A percentile compares a stretch with the other conserved stretches of the same genome.
phyloP scores from a whole-genome alignment of 1,140 invertebrate genomes.

The Lepidurus couesii region DNA sequence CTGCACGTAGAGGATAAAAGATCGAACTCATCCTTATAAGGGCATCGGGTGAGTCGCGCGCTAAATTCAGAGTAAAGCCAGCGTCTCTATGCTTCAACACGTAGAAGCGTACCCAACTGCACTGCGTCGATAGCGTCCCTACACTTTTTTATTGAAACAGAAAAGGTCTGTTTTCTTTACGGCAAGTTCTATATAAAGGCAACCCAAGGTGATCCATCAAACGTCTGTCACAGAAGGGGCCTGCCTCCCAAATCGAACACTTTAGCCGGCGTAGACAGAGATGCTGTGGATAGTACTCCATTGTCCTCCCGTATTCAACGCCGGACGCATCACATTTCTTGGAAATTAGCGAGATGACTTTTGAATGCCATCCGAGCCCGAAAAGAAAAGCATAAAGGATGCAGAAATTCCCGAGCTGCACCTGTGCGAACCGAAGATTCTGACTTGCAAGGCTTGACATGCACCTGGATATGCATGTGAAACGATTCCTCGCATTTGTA shows the following conservation, averaged over 20 bases:
- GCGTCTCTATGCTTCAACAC: slow-evolving; percentile 14
- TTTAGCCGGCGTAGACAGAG: not conserved
- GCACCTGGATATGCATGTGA: too few species aligned
- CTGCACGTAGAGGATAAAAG: slow-evolving; percentile 21
- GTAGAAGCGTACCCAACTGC: slow-evolving; percentile 3
- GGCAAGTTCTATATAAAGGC: not conserved
- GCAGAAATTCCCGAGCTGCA: not conserved
- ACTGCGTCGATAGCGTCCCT: slow-evolving; percentile 6
- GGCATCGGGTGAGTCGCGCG: slow-evolving; percentile 10
- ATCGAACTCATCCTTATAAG: slow-evolving; percentile 1
- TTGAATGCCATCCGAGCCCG: not conserved
- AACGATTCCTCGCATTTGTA: too few species aligned
- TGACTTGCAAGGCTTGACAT: not conserved
- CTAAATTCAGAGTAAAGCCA: not conserved
- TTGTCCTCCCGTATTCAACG: not conserved
- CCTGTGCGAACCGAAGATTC: not conserved
- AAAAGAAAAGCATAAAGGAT: not conserved
- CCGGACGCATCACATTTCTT: not conserved
- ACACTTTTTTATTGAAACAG: slow-evolving; percentile 14
- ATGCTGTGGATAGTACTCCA: not conserved
- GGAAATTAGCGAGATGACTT: not conserved
- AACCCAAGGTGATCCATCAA: not conserved
- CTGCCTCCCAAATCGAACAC: not conserved
- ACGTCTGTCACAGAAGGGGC: not conserved
- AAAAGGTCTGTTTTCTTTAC: slow-evolving; percentile 6